Base-by-base conservation (phyloP, 2,888 invertebrate species). In the Mesorhabditis belari region DNA sequence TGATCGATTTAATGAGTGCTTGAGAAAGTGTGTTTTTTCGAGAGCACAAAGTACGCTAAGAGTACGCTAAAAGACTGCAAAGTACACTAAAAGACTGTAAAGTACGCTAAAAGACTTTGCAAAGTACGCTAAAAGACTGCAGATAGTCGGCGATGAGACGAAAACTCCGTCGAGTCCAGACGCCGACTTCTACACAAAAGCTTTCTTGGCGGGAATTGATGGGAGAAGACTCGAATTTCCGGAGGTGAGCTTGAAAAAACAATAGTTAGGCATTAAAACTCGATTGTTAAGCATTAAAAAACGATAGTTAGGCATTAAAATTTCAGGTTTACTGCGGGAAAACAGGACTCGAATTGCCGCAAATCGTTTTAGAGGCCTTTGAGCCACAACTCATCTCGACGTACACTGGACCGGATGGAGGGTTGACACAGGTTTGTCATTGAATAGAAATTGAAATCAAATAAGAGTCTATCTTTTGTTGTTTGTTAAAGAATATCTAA, bases 341-440 rank as follows among this genome's bases (percentile, higher is more conserved):
- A 61, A 73, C 73, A 1, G 73, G 73, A 2, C 64, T 71, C 19
- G 71, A 73, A 55, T 64, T 69, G 19, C 73, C 70, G 19, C 62
- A 61, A 29, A 68, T 73, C 50, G 65, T 70, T 57, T 61, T 73
- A 4, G 68, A 71, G 53, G 17, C 26, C n/a, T 58, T 73, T 4
- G 65, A 70, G 23, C n/a, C 58, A 4, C 67, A 70, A 2, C 67
- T 74, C 4, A 64, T 74, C n/a, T 88, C 89, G 9, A 88, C 90
- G 59, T 87, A 87, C 77, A 89, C 90, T 0, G 91, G 91, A 6
- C 91, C 91, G 0, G 88, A 88, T 74, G 88, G 87, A 62, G 91
- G 91, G 1, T 84, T 91, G 3, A 88, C 88, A 0, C 87, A 88
- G 55, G 88, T 35, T 35, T 12, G 35, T 35, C 35, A 17, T 6